Conservation (phyloP, 2,113 vertebrate genomes). For the Raja brachyura region DNA sequence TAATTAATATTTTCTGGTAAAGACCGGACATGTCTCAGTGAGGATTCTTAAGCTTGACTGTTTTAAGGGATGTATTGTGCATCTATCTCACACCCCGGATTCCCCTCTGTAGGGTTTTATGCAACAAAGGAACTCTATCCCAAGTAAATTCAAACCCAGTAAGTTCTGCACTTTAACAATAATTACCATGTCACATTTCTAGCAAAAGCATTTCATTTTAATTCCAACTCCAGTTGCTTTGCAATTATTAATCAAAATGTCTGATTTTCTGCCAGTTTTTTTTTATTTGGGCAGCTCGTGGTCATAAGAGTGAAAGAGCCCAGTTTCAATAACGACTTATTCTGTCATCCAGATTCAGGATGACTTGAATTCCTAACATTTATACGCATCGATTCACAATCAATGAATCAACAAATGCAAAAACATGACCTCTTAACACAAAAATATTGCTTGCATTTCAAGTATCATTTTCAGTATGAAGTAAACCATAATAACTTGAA, state of each 20-base stretch:
- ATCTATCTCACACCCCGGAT: too few relatives aligned
- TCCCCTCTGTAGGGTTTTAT: too few relatives aligned
- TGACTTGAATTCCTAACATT: not conserved
- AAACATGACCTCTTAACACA: not conserved
- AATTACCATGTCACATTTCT: not conserved
- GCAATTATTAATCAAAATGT: not conserved
- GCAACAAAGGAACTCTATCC: too few relatives aligned
- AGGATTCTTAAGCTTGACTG: too few relatives aligned
- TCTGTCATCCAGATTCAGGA: not conserved
- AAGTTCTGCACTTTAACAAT: not conserved
- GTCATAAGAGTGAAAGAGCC: not conserved
- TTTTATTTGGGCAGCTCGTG: not conserved
- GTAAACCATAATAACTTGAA: not conserved
- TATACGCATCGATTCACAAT: not conserved
- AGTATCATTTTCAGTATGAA: not conserved
- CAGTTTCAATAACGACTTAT: not conserved
- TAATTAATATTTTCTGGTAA: too few relatives aligned
- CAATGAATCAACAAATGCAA: not conserved
- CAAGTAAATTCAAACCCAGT: not conserved
- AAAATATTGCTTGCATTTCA: not conserved
- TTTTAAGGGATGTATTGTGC: too few relatives aligned
- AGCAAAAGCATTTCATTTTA: not conserved
- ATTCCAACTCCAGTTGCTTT: not conserved
- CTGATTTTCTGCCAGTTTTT: not conserved
- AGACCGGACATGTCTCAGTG: too few relatives aligned